Conservation (phyloP, 2,888 invertebrate species). For the Anticlea derivata region DNA sequence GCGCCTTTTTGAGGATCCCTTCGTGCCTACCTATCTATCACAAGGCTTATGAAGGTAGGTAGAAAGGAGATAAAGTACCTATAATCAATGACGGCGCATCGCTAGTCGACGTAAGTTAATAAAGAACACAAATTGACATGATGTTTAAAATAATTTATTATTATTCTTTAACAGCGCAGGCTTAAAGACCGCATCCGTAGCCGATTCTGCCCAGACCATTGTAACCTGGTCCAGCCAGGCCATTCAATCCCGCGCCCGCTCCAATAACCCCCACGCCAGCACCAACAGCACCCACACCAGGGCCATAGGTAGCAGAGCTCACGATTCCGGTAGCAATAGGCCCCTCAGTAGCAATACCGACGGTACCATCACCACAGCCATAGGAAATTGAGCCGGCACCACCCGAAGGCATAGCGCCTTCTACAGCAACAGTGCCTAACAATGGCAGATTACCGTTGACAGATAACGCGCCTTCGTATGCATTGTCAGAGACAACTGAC, state of each 20-base stretch:
- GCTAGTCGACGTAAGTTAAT: neutral
- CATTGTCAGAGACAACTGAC: constrained; percentile 35
- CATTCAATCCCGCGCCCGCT: constrained; percentile 9
- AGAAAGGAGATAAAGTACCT: too few relatives aligned
- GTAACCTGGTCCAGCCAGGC: constrained; percentile 14
- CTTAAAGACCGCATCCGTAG: constrained; percentile 19
- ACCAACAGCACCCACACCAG: constrained; percentile 9
- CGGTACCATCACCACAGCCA: constrained; percentile 34
- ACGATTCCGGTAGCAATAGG: constrained; percentile 31
- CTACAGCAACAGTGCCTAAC: constrained; percentile 34
- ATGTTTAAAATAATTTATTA: neutral
- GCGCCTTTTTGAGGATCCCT: too few relatives aligned
- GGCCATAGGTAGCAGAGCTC: constrained; percentile 10
- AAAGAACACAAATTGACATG: neutral
- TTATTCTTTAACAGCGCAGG: neutral
- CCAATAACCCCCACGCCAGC: neutral
- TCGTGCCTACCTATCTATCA: too few relatives aligned
- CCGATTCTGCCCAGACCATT: constrained; percentile 25
- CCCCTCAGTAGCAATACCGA: constrained; percentile 37
- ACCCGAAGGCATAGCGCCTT: constrained; percentile 30
- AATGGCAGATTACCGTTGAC: constrained; percentile 37
- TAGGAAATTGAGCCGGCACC: constrained; percentile 36
- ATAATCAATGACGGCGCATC: too few relatives aligned
- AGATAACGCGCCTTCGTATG: constrained; percentile 32
- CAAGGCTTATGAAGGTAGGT: too few relatives aligned